Evolutionary conservation across 2,888 invertebrate genomes (phyloP).

Genomic region (Zhuqinia jingwanae): DNA sequence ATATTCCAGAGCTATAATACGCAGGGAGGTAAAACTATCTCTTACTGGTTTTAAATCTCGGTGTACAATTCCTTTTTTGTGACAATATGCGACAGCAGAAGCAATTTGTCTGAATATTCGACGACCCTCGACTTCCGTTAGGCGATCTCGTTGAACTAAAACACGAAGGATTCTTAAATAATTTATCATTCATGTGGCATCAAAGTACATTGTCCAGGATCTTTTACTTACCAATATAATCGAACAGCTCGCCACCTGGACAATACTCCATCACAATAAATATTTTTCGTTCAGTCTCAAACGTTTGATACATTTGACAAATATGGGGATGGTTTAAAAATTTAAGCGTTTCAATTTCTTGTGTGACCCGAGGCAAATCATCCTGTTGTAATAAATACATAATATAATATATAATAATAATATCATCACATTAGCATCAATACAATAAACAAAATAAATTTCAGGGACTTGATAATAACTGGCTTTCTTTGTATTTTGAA

Average conservation of each 20-base stretch:
- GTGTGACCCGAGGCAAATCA: slow-evolving; percentile 87
- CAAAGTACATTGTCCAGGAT: too few species aligned
- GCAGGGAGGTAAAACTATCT: slow-evolving; percentile 73
- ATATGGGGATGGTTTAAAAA: slow-evolving; percentile 87
- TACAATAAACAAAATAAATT: too few species aligned
- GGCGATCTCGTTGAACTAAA: slow-evolving; percentile 86
- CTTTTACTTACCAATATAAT: slow-evolving; percentile 85
- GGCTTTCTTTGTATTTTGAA: too few species aligned
- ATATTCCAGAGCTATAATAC: too few species aligned
- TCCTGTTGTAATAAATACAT: slow-evolving; percentile 83
- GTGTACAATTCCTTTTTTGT: slow-evolving; percentile 89
- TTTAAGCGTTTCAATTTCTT: slow-evolving; percentile 89
- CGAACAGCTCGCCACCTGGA: slow-evolving; percentile 91
- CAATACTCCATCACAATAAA: slow-evolving; percentile 92
- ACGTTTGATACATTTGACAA: slow-evolving; percentile 89
- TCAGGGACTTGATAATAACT: too few species aligned
- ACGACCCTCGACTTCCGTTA: slow-evolving; percentile 88
- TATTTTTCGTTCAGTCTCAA: slow-evolving; percentile 88
- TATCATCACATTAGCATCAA: not conserved
- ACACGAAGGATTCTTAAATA: not conserved
- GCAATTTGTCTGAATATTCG: slow-evolving; percentile 90
- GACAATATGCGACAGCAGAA: slow-evolving; percentile 89
- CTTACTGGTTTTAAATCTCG: slow-evolving; percentile 91
- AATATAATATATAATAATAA: not conserved
- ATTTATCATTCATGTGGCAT: too few species aligned